Evolutionary conservation across 2,888 invertebrate genomes (phyloP).

Genomic region (Esperia sulphurella): DNA sequence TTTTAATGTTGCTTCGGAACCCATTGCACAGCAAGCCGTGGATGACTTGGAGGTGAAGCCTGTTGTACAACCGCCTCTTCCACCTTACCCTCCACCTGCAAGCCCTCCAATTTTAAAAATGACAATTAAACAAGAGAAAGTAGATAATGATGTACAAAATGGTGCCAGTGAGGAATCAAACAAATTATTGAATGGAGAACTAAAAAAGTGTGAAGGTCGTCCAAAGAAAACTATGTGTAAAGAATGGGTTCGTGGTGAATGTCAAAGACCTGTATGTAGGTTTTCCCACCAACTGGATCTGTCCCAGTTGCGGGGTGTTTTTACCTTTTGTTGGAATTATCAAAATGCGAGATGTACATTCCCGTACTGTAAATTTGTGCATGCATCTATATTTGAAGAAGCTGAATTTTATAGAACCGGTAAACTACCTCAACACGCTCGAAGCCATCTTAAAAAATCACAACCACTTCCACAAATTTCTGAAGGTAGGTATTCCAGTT

Average conservation of each 20-base stretch:
- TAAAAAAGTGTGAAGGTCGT: not conserved
- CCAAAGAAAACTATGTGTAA: conserved; percentile 38
- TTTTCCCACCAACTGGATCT: conserved; percentile 47
- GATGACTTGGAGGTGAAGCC: not conserved
- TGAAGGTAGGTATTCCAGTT: conserved; percentile 23
- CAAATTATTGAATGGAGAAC: not conserved
- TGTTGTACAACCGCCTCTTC: conserved; percentile 38
- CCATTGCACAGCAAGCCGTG: not conserved
- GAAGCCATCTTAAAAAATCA: conserved; percentile 40
- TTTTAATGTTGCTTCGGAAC: not conserved
- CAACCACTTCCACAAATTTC: conserved; percentile 33
- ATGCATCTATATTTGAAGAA: conserved; percentile 57
- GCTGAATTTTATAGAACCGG: conserved; percentile 50
- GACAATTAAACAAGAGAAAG: conserved; percentile 35
- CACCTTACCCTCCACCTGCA: conserved; percentile 41
- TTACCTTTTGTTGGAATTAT: conserved; percentile 55
- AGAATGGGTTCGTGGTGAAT: conserved; percentile 50
- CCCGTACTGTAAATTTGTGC: conserved; percentile 52
- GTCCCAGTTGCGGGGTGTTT: conserved; percentile 41
- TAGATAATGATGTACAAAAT: conserved; percentile 29
- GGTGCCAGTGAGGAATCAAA: not conserved
- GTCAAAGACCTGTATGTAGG: conserved; percentile 40
- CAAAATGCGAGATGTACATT: conserved; percentile 45
- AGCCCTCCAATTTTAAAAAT: conserved; percentile 22
- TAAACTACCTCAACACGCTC: conserved; percentile 40